Base-by-base conservation (phyloP, 2,113 vertebrate genomes). In the Misgurnus mizolepis region DNA sequence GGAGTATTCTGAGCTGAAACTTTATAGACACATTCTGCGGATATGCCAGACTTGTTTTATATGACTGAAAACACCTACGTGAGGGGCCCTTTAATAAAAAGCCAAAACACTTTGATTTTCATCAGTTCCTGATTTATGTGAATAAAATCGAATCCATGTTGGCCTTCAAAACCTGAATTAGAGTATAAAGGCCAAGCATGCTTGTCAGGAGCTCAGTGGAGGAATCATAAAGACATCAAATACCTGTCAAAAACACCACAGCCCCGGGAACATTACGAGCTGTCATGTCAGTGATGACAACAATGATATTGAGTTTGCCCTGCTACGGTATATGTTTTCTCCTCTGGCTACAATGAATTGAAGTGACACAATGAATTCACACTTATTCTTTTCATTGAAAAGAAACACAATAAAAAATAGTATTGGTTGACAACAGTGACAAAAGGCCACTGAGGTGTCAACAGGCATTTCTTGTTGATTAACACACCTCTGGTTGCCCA, bases 191-290 rank as follows among this genome's bases (percentile, higher is more conserved):
- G 50, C 39, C 79, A 66, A 34, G 58, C 4, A 47, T 10, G 56
- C 58, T 49, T 47, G 72, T 75, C 72, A 75, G 34, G 61, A 64
- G 49, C 50, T 65, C 67, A 73, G 61, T 10, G 12, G 39, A 22
- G 71, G 43, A 82, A 45, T 65, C 67, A 72, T 82, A 49, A 82
- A 77, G 61, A 65, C 74, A 64, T 71, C 74, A 78, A 82, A 77
- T 65, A 39, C 12, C 67, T 47, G 53, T 55, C 53, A 66, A 22
- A 45, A 17, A 34, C 67, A 49, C 50, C 67, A 65, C 18, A 50
- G 49, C 17, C 18, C 6, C 27, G 64, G 47, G 72, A 67, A 69
- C 49, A 53, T 62, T 81, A 73, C 65, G 22, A 62, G 27, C 53
- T 47, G 61, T 82, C 60, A 56, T 18, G 45, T 71, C 67, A 77